These are phyloP conservation scores for Alviniconcha strummeri DNA, from an alignment of 2,888 invertebrate species.

Conservation along the genomic window DNA sequence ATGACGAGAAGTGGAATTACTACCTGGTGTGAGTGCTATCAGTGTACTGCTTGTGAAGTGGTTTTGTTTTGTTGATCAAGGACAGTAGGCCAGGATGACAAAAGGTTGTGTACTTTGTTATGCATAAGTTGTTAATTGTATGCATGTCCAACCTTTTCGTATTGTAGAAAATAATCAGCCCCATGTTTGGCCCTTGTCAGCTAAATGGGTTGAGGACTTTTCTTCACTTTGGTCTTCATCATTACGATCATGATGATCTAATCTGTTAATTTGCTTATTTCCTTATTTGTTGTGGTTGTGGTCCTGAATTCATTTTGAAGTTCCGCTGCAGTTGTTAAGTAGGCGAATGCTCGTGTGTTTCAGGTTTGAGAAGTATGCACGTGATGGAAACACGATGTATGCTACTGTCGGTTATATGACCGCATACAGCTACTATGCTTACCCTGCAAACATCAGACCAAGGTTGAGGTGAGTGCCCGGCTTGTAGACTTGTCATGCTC, in stretches of 20 bases:
- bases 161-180: neutral
- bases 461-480: constrained; percentile 79
- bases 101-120: no score
- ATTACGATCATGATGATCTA: neutral
- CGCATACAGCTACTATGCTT: constrained; percentile 95
- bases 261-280: neutral
- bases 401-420: constrained; percentile 92
- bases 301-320: no score
- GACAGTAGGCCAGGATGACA: no score
- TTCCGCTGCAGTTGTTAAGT: no score
- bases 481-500: no score
- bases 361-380: constrained; percentile 74
- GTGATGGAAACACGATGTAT: constrained; percentile 77
- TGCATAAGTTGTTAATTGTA: no score
- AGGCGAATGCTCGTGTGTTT: constrained; percentile 55
- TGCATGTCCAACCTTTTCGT: neutral
- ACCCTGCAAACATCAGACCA: constrained; percentile 89
- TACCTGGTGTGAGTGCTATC: constrained; percentile 68
- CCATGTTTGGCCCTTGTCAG: no score
- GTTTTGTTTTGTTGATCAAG: neutral
- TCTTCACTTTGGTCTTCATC: neutral
- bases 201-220: neutral
- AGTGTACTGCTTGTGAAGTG: neutral
- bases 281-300: neutral
- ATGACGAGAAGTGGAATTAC: constrained; percentile 89